Evolutionary conservation across 2,888 invertebrate species (phyloP).

Genomic region (Poecilus cupreus): DNA sequence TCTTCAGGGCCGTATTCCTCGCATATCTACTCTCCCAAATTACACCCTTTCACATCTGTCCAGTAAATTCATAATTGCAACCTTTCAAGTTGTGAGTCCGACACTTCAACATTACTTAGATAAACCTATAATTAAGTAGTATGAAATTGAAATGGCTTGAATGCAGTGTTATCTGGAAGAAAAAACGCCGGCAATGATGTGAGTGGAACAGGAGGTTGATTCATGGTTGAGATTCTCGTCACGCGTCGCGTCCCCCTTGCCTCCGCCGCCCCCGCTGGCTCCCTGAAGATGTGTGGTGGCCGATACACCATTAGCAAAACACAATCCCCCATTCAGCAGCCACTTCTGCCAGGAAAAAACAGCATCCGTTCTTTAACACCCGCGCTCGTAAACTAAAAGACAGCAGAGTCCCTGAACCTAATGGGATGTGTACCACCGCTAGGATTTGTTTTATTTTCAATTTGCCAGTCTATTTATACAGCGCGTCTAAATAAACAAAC

Average conservation of each 20-base stretch:
- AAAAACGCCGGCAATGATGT: conserved; percentile 11
- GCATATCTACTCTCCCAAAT: background rate
- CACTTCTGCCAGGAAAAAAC: conserved; percentile 33
- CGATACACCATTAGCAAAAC: conserved; percentile 41
- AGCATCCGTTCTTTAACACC: conserved; percentile 18
- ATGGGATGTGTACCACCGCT: background rate
- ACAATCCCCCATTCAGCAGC: conserved; percentile 37
- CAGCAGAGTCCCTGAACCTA: background rate
- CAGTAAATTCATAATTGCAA: conserved; percentile 12
- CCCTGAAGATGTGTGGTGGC: no score
- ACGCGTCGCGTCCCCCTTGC: background rate
- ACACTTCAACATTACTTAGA: background rate
- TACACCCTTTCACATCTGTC: conserved; percentile 1
- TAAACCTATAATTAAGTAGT: conserved; percentile 10
- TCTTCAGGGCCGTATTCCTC: background rate
- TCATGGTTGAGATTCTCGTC: conserved; percentile 42
- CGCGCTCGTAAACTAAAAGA: conserved; percentile 10
- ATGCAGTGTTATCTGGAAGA: background rate
- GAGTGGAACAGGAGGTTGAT: conserved; percentile 15
- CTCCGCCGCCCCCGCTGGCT: no score
- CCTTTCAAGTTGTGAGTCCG: conserved; percentile 9
- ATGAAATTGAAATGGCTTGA: background rate
- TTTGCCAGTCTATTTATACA: conserved; percentile 20
- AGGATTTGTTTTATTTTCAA: conserved; percentile 10
- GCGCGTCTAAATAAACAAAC: conserved; percentile 1